phyloP scores from a whole-genome alignment of 2,888 invertebrate genomes.

The Lordiphosa fenestrarum region DNA sequence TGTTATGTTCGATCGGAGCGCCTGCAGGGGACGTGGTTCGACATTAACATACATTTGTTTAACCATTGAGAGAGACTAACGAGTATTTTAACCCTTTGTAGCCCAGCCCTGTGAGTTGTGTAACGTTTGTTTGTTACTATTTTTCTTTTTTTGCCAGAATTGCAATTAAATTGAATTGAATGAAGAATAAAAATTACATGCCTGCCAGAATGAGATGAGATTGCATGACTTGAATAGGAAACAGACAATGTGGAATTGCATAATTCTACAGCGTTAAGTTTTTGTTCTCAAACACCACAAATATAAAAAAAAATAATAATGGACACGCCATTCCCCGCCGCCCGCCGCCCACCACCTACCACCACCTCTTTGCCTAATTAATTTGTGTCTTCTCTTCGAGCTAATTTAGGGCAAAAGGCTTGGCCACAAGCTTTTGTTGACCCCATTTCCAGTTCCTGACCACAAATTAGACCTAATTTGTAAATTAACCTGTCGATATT shows the following conservation, averaged over 20 bases:
- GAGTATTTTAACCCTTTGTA: constrained; percentile 22
- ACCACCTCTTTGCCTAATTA: constrained; percentile 17
- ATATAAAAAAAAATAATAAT: background rate
- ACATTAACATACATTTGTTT: constrained; percentile 40
- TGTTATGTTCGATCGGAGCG: constrained; percentile 14
- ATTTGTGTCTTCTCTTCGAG: constrained; percentile 10
- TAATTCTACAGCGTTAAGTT: constrained; percentile 14
- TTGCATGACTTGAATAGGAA: constrained; percentile 25
- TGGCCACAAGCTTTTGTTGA: constrained; percentile 36
- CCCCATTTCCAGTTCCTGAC: constrained; percentile 33
- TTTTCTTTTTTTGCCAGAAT: no score
- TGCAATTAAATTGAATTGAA: no score
- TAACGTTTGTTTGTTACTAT: no score
- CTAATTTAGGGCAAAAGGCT: constrained; percentile 16
- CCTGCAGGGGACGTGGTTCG: constrained; percentile 26
- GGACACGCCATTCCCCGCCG: background rate
- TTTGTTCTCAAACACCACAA: constrained; percentile 17
- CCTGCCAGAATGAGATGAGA: constrained; percentile 12
- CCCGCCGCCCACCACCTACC: background rate
- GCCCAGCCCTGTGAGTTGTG: background rate
- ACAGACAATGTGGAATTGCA: constrained; percentile 19
- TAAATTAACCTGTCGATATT: constrained; percentile 35
- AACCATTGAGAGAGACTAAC: constrained; percentile 8
- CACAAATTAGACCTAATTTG: constrained; percentile 42
- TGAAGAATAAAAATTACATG: no score